Percentiles rank a stretch among this genome's conserved stretches.
Conservation (phyloP, 2,113 vertebrate genomes). For the Telmatochromis sp. region DNA sequence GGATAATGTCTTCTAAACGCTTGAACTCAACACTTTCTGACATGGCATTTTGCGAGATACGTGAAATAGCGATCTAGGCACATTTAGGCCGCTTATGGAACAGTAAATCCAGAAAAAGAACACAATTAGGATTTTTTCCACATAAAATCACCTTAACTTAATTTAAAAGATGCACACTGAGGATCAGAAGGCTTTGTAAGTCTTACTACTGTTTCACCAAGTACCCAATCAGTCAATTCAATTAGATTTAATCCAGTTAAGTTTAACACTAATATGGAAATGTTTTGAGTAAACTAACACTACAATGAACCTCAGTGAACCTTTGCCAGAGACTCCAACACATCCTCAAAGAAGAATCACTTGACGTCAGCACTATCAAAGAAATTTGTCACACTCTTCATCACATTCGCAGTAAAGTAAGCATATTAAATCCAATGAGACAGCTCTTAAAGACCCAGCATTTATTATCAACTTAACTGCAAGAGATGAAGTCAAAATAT, state of each 20-base stretch:
- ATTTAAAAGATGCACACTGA: neutral
- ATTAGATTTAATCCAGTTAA: neutral
- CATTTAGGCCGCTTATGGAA: neutral
- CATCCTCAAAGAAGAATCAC: neutral
- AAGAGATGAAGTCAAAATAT: neutral
- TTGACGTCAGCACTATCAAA: slow-evolving; percentile 28
- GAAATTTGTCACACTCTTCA: slow-evolving; percentile 34
- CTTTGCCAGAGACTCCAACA: neutral
- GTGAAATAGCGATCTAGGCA: neutral
- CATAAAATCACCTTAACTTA: neutral
- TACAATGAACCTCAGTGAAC: neutral
- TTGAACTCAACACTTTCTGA: neutral
- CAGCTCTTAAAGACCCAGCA: neutral
- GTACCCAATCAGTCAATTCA: neutral
- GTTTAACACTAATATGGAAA: neutral
- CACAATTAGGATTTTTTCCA: neutral
- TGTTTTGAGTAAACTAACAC: neutral
- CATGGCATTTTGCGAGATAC: neutral
- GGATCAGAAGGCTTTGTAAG: neutral
- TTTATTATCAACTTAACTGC: neutral
- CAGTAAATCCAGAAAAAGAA: neutral
- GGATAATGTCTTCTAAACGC: neutral
- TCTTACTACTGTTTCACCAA: neutral
- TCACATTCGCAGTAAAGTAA: neutral
- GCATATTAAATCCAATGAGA: slow-evolving; percentile 3